Conservation (phyloP, 1,140 invertebrate species). For the Sminthurides bifidus region DNA sequence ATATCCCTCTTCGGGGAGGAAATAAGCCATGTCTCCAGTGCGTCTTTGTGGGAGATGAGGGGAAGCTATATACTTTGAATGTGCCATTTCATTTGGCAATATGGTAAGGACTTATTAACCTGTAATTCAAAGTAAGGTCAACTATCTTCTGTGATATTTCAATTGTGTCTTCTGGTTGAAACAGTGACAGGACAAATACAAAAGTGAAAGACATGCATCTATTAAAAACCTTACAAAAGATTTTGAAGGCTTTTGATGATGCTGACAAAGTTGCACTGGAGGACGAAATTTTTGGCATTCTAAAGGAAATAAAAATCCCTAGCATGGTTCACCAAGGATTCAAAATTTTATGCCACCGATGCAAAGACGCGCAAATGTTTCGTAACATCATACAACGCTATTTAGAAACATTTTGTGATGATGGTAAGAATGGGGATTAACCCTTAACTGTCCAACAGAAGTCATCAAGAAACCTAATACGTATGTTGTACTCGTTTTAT, state of each 20-base stretch:
- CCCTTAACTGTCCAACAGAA: constrained; percentile 31
- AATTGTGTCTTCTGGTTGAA: constrained; percentile 26
- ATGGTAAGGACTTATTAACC: constrained; percentile 37
- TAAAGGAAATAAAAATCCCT: constrained; percentile 55
- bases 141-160: constrained; percentile 4
- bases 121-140: background rate
- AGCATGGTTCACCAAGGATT: constrained; percentile 57
- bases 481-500: constrained; percentile 5
- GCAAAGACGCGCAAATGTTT: constrained; percentile 45
- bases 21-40: constrained; percentile 53
- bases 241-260: constrained; percentile 48
- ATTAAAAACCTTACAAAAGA: constrained; percentile 60
- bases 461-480: constrained; percentile 10
- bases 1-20: constrained; percentile 35
- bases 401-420: constrained; percentile 40
- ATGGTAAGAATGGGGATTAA: constrained; percentile 32
- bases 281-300: constrained; percentile 41
- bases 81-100: constrained; percentile 82
- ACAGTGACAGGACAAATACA: constrained; percentile 72
- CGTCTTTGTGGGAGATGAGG: constrained; percentile 67
- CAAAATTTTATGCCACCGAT: constrained; percentile 54
- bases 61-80: constrained; percentile 61
- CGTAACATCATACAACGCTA: constrained; percentile 36
- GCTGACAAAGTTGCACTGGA: constrained; percentile 40
- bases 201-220: constrained; percentile 75